Percentiles rank a stretch among this genome's conserved stretches.
phyloP scores from a whole-genome alignment of 2,888 invertebrate species.

The Drosophila sordidapex region DNA sequence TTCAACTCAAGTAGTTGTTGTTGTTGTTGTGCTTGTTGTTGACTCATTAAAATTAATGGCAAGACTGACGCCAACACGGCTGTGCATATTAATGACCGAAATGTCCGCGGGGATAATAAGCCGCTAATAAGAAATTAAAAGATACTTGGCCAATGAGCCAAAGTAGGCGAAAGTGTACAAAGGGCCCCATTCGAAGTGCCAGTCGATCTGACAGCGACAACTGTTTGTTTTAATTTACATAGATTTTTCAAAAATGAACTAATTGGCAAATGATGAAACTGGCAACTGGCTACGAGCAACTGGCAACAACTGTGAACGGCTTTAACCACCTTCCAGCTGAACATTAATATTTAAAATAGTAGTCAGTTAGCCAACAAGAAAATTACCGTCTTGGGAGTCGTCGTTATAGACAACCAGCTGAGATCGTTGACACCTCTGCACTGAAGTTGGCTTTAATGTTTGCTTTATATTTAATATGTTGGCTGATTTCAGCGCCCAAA shows the following conservation, averaged over 20 bases:
- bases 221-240: conserved; percentile 64
- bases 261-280: conserved; percentile 75
- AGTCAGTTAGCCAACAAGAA: conserved; percentile 25
- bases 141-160: conserved; percentile 65
- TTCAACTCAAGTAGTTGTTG: neutral
- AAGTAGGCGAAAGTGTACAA: neutral
- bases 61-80: conserved; percentile 48
- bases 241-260: conserved; percentile 76
- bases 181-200: neutral
- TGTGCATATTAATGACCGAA: conserved; percentile 75
- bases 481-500: conserved; percentile 20
- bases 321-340: conserved; percentile 21
- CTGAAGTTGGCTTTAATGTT: conserved; percentile 22
- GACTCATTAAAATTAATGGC: conserved; percentile 79
- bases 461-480: conserved; percentile 17
- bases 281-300: no score
- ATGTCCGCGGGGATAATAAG: conserved; percentile 76
- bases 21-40: conserved; percentile 29
- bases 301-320: conserved; percentile 35
- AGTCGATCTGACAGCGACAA: conserved; percentile 58
- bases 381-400: conserved; percentile 62
- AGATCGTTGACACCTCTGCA: conserved; percentile 52
- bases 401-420: conserved; percentile 36
- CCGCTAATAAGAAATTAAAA: conserved; percentile 81
- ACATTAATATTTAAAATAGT: conserved; percentile 62